A percentile compares a stretch with the other conserved stretches of the same genome.
phyloP scores from a whole-genome alignment of 1,140 invertebrate species.

The honey bee (Apis mellifera) region Amel_HAv3.1 CM009939.2:7742501-7743000 shows the following conservation, averaged over 20 bases:
- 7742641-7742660: not conserved
- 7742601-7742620: not conserved
- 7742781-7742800: constrained; percentile 34
- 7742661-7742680: not conserved
- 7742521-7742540: too few species aligned
- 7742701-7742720: constrained; percentile 12
- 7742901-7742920: too few species aligned
- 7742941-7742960: not conserved
- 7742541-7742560: too few species aligned
- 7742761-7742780: constrained; percentile 39
- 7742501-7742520: not conserved
- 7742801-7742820: constrained; percentile 8
- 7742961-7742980: not conserved
- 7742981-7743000: not conserved
- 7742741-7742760: constrained; percentile 33
- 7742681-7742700: not conserved
- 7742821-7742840: constrained; percentile 41
- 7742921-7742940: constrained; percentile 38
- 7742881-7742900: constrained; percentile 19
- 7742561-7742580: too few species aligned
- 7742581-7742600: not conserved
- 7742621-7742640: not conserved
- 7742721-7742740: not conserved
- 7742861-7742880: constrained; percentile 4
- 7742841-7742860: constrained; percentile 19